Evolutionary conservation across 92 coral and sea anemone species (phyloP), one percentile per base, ranked within the genome.

Genomic region (Actinernus sp.): DNA sequence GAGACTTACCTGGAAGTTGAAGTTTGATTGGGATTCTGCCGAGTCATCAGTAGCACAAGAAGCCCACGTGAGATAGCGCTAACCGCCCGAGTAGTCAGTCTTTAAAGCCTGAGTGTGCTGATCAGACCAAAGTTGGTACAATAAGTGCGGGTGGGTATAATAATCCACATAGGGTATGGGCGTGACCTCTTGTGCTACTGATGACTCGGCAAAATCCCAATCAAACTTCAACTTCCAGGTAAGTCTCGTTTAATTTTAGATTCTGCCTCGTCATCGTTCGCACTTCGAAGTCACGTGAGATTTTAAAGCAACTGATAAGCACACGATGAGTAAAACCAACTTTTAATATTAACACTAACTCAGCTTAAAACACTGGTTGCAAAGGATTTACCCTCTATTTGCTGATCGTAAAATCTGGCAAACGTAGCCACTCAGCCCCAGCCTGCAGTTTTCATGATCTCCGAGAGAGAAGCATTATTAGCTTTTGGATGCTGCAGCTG

Each of bases 141-240:
- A 45, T 12, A 17, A 7, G 21, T 7, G 8, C 8, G 52, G 52
- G 52, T 9, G 52, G 52, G 52, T 9, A 6, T 9, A 9, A 45
- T 4, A 12, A 4, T 45, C 41, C 6, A 34, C 8, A 34, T 45
- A 9, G 52, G 52, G 52, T 23, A 4, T 9, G 52, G 52, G 52
- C 82, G 70, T 82, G 82, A 73, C 82, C 56, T 82, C 82, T 83
- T 76, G 80, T 78, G 91, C 82, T 78, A 63, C 63, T 65, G 76
- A 78, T 71, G 81, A 77, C 63, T 63, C 68, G 74, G 89, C 84
- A 76, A 80, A 76, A 76, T 76, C 68, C 90, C 79, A 76, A 84
- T 84, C 83, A 82, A 74, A 82, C 88, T 36, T 81, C 84, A 44
- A 82, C 89, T 68, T 58, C 24, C 65, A 79, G 84, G 89, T 74